Evolutionary conservation across 2,888 invertebrate genomes (phyloP).

Genomic region (Apamea crenata): DNA sequence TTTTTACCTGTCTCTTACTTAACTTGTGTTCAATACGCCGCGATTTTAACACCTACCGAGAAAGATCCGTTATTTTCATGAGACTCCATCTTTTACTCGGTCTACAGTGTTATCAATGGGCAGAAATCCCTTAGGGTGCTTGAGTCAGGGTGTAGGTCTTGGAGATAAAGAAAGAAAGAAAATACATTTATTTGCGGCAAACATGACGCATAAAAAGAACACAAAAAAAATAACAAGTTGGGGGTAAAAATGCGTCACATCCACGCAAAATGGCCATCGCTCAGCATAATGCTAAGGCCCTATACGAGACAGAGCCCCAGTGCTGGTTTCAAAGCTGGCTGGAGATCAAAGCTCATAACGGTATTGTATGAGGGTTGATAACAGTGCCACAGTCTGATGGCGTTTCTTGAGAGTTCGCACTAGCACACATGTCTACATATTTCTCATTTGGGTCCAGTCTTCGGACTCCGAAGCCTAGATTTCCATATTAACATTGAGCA

Average conservation of each 20-base stretch:
- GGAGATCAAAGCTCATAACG: background rate
- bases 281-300: too few relatives aligned
- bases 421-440: background rate
- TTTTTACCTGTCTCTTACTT: slow-evolving; percentile 32
- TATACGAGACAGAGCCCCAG: too few relatives aligned
- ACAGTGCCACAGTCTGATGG: background rate
- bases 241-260: too few relatives aligned
- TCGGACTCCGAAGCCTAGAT: too few relatives aligned
- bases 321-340: too few relatives aligned
- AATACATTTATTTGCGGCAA: too few relatives aligned
- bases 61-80: slow-evolving; percentile 2
- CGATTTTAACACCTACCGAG: background rate
- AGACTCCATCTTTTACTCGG: background rate
- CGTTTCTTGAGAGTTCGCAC: background rate
- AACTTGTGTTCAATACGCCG: slow-evolving; percentile 4
- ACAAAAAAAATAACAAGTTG: too few relatives aligned
- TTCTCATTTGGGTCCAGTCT: background rate
- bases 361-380: background rate
- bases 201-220: too few relatives aligned
- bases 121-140: background rate
- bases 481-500: background rate
- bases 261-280: too few relatives aligned
- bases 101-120: background rate
- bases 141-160: background rate
- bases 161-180: too few relatives aligned